Conservation (phyloP, 2,113 vertebrate species). For the Lepus europaeus region DNA sequence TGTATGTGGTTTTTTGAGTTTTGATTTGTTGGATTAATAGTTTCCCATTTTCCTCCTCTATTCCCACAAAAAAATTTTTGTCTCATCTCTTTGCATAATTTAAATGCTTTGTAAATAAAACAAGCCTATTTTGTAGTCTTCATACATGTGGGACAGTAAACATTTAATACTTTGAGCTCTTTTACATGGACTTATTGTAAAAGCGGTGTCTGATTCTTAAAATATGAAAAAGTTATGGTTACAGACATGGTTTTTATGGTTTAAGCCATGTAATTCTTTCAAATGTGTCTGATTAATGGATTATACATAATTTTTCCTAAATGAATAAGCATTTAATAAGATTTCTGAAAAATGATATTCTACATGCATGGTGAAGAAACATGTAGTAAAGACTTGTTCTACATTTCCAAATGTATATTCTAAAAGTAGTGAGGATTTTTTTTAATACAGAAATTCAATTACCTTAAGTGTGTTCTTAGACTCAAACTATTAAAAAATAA, state of each 20-base stretch:
- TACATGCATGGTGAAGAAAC: constrained; percentile 81
- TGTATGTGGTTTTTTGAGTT: constrained; percentile 64
- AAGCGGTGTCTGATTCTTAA: constrained; percentile 75
- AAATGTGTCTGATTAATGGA: constrained; percentile 64
- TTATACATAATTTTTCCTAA: constrained; percentile 52
- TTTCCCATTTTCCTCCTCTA: constrained; percentile 12
- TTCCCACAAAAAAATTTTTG: not conserved
- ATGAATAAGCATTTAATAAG: constrained; percentile 72
- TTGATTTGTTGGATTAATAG: constrained; percentile 67
- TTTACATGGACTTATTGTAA: constrained; percentile 69
- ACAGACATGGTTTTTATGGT: constrained; percentile 71
- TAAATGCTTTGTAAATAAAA: constrained; percentile 67
- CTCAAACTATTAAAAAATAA: constrained; percentile 85
- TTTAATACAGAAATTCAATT: constrained; percentile 75
- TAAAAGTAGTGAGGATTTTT: constrained; percentile 74
- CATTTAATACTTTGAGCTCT: constrained; percentile 60
- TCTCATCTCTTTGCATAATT: constrained; percentile 48
- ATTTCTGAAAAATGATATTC: constrained; percentile 76
- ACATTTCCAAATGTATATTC: constrained; percentile 71
- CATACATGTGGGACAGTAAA: constrained; percentile 40
- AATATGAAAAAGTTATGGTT: constrained; percentile 58
- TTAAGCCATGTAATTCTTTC: constrained; percentile 73
- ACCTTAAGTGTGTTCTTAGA: constrained; percentile 84
- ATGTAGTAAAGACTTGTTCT: constrained; percentile 78
- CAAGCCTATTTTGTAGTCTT: constrained; percentile 53